phyloP scores from a whole-genome alignment of 2,888 invertebrate genomes.

The Eupithecia pulchellata region DNA sequence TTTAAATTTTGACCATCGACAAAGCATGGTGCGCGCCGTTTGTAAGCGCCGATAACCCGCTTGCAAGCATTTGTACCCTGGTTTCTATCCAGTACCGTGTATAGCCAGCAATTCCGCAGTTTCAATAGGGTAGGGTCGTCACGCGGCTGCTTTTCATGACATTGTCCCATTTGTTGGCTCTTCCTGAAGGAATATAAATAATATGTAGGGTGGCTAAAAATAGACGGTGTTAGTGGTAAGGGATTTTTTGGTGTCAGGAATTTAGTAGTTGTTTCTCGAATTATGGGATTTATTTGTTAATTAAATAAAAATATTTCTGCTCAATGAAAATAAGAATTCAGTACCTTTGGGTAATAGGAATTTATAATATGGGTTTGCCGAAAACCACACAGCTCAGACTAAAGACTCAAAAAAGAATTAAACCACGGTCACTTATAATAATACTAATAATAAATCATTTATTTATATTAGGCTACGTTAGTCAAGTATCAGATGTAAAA shows the following conservation, averaged over 20 bases:
- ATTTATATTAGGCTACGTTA: too few relatives aligned
- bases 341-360: too few relatives aligned
- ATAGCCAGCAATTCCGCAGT: slow-evolving; percentile 26
- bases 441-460: too few relatives aligned
- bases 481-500: too few relatives aligned
- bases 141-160: slow-evolving; percentile 8
- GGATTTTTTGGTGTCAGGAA: neutral
- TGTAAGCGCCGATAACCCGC: neutral
- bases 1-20: neutral
- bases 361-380: too few relatives aligned
- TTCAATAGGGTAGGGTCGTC: slow-evolving; percentile 32
- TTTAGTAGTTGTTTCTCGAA: neutral
- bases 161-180: slow-evolving; percentile 17
- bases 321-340: neutral
- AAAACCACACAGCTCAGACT: too few relatives aligned
- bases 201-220: slow-evolving; percentile 1
- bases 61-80: neutral
- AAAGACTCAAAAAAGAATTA: too few relatives aligned
- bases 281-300: neutral
- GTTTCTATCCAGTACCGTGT: slow-evolving; percentile 16
- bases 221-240: neutral
- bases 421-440: too few relatives aligned
- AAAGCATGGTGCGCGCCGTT: neutral
- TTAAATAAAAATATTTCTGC: too few relatives aligned
- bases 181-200: slow-evolving; percentile 15